Evolutionary conservation across 2,797 vertebrate species (phyloP), one percentile per base, ranked within the genome.

Genomic region (Paratrypauchen microcephalus): DNA sequence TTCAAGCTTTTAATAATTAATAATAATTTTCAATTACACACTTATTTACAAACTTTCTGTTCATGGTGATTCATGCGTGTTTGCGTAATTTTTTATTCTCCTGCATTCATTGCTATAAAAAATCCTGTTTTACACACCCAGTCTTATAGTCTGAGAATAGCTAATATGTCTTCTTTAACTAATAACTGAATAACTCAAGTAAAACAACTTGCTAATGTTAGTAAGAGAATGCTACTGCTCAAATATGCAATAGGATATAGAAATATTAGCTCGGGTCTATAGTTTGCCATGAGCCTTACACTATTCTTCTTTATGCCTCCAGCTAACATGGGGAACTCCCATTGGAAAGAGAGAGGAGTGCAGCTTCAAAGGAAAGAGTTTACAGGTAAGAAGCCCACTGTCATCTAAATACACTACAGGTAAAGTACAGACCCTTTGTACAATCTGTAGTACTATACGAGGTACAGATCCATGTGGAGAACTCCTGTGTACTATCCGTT

Each of bases 291-390:
- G 80, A 65, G 78, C 66, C 76, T 68, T 80, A 23, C 30, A 7
- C 5, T 28, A 71, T 63, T 79, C 9, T 79, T 81, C 77, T 72
- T 67, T 28, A n/a, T 81, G 57, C 28, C 59, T 64, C 71, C 85
- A 98, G 97, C 89, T 98, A 79, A 90, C 65, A 0, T 98, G 97
- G 97, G 88, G 83, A 0, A 95, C 96, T 0, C 96, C 95, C 32
- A 86, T 91, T 2, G 93, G 93, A 69, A 95, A 96, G 87, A 95
- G 96, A 81, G 93, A 93, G 60, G 95, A 97, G 76, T 98, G 97
- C 36, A 93, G 93, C 75, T 98, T 97, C 89, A 98, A 98, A 86
- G 97, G 97, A 77, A 98, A 97, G 83, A 95, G 95, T 84, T 91
- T 95, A 0, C 91, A 96, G 94, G 97, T 98, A 80, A 86, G 85